Percentiles rank a stretch among this genome's conserved stretches.
Conservation (phyloP, 1,140 invertebrate species). For the Diuraphis noxia region DNA sequence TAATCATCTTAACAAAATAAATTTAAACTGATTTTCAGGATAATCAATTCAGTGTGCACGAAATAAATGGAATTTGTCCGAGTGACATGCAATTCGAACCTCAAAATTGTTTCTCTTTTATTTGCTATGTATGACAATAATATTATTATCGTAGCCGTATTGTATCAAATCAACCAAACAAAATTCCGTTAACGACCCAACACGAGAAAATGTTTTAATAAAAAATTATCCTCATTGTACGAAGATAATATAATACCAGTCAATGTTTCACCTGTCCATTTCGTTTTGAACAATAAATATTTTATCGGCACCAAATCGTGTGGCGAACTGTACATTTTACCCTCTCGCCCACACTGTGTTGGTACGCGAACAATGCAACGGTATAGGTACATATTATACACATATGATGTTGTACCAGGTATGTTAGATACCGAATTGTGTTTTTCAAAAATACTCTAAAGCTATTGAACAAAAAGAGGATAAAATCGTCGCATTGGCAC, state of each 20-base stretch:
- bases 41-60: background rate
- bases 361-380: background rate
- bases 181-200: background rate
- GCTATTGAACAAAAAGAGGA: too few species aligned
- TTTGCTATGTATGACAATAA: background rate
- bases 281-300: background rate
- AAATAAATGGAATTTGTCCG: background rate
- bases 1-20: background rate
- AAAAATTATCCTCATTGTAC: background rate
- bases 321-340: background rate
- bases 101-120: background rate
- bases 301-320: background rate
- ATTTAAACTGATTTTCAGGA: background rate
- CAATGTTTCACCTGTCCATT: background rate
- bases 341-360: background rate
- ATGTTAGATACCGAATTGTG: too few species aligned
- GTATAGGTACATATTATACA: background rate
- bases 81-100: background rate
- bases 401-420: too few species aligned
- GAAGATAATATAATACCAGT: background rate
- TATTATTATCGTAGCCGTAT: background rate
- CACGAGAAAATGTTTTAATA: background rate
- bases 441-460: too few species aligned
- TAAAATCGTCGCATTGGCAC: too few species aligned
- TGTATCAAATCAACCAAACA: background rate